Evolutionary conservation across 2,888 invertebrate genomes (phyloP).

Genomic region (Agrochola circellaris): DNA sequence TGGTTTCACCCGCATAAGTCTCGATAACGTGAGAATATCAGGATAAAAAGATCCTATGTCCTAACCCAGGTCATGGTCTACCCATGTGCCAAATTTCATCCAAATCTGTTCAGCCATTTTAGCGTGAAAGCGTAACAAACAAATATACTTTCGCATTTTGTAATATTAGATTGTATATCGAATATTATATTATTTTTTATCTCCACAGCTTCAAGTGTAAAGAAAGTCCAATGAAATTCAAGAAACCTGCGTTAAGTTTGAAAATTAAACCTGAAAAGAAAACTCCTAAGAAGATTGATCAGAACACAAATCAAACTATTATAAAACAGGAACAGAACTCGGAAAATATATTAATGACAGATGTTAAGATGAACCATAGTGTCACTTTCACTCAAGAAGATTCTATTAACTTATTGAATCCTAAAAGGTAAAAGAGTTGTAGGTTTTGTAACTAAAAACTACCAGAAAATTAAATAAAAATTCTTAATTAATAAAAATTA

Average conservation of each 20-base stretch:
- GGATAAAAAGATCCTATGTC: too few species aligned
- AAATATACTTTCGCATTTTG: too few species aligned
- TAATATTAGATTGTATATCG: too few species aligned
- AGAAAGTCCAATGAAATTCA: slow-evolving; percentile 77
- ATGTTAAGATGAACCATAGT: slow-evolving; percentile 51
- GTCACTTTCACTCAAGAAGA: slow-evolving; percentile 69
- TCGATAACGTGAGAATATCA: too few species aligned
- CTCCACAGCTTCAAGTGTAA: slow-evolving; percentile 75
- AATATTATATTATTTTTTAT: too few species aligned
- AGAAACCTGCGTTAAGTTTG: slow-evolving; percentile 73
- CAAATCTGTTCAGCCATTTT: too few species aligned
- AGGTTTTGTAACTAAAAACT: background rate
- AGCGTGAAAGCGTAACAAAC: too few species aligned
- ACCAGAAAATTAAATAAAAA: background rate
- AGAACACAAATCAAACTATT: background rate
- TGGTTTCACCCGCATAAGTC: too few species aligned
- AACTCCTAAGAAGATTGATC: slow-evolving; percentile 46
- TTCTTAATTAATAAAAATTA: too few species aligned
- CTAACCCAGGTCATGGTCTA: too few species aligned
- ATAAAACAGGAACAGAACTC: slow-evolving; percentile 52
- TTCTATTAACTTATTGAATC: slow-evolving; percentile 78
- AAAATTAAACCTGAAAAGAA: slow-evolving; percentile 67
- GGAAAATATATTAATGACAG: slow-evolving; percentile 40
- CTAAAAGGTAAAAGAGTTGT: slow-evolving; percentile 69
- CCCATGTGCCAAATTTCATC: too few species aligned